Evolutionary conservation across 53 echinoderm and acorn worm species (phyloP), one percentile per base, ranked within the genome.

Genomic region (Mesocentrotus franciscanus): DNA sequence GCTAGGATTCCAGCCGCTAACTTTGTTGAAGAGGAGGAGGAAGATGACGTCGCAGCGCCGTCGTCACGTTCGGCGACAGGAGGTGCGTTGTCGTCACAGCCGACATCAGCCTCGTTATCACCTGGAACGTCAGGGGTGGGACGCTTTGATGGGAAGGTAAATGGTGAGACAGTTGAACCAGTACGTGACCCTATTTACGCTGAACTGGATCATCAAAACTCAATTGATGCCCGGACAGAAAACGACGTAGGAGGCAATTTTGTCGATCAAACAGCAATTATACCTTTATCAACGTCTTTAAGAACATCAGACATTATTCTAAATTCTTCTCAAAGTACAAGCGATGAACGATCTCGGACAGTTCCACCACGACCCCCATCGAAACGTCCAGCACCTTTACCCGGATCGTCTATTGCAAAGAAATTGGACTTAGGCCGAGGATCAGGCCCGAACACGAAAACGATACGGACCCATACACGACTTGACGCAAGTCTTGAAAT

Each of bases 401-500:
- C 60, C 5, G 59, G 60, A 60, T 59, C 59, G 18, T 59, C 90
- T 22, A 70, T 92, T 10, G 92, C 71, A 10, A 61, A 49, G 78
- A 56, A 72, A 78, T 76, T 59, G 30, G 93, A 72, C 74, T 18
- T 49, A 1, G 27, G 16, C 20, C 78, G 59, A 72, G 93, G 75
- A 13, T 18, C 35, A 68, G 56, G 75, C 4, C 49, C 61, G 18
- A 60, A 60, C 36, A 1, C 83, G 1, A 94, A 94, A 61, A 94
- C 94, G 35, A 94, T 94, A 58, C 33, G 84, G 58, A 94, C 94
- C 17, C 94, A 94, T 66, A 83, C 94, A 32, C 61, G 94, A 61
- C 66, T 94, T 10, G 94, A 94, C 84, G 94, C 94, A 30, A 94
- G 94, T 34, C 84, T 94, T 30, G 94, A 94, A 61, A 94, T 94